Evolutionary conservation across 2,888 invertebrate species (phyloP).

Genomic region (Rosalia funebris): DNA sequence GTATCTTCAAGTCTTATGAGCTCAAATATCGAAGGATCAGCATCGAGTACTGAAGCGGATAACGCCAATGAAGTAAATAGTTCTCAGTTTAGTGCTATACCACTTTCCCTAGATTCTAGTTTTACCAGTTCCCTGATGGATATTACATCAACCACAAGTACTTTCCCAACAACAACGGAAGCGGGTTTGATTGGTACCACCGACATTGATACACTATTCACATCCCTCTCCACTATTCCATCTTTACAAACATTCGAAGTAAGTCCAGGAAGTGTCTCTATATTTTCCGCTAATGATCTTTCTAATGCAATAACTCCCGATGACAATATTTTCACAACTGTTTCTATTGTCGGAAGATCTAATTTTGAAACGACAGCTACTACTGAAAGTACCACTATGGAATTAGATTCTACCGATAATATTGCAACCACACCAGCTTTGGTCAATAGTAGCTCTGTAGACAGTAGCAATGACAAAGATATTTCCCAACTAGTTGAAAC

Average conservation of each 20-base stretch:
- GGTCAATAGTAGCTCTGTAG: constrained; percentile 26
- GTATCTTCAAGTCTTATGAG: constrained; percentile 3
- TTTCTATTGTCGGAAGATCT: constrained; percentile 67
- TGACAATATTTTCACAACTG: constrained; percentile 67
- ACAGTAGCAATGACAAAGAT: neutral
- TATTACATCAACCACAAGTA: constrained; percentile 37
- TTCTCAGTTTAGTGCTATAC: neutral
- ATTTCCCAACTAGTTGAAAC: constrained; percentile 18
- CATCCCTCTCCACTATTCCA: constrained; percentile 49
- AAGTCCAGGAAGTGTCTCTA: constrained; percentile 60
- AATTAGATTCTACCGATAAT: constrained; percentile 24
- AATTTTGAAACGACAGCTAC: constrained; percentile 51
- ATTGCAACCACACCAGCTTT: constrained; percentile 15
- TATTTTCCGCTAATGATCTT: constrained; percentile 61
- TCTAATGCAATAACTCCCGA: constrained; percentile 64
- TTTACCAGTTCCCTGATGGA: constrained; percentile 33
- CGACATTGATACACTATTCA: constrained; percentile 57
- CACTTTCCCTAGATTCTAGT: constrained; percentile 5
- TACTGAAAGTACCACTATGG: constrained; percentile 30
- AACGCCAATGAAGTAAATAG: constrained; percentile 52
- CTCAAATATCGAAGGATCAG: neutral
- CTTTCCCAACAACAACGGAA: constrained; percentile 66
- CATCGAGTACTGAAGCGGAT: constrained; percentile 61
- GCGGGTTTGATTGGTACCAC: constrained; percentile 60
- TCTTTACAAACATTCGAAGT: constrained; percentile 57